phyloP scores from a whole-genome alignment of 37 sponge, comb jelly and placozoan genomes.

The Diacarnus erythraeanus region DNA sequence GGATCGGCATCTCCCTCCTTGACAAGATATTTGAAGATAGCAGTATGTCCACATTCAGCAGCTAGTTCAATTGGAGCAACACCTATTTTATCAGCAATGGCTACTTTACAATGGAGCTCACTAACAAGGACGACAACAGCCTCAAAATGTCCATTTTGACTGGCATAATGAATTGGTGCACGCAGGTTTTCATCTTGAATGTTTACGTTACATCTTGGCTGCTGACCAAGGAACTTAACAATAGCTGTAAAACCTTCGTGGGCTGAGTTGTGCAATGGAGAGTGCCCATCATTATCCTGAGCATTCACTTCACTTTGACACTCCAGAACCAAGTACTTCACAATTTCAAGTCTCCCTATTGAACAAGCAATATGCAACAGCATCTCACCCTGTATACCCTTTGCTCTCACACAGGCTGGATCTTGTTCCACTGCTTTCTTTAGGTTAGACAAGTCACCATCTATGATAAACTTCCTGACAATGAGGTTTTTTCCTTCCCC shows the following conservation, averaged over 20 bases:
- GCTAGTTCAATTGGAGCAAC: conserved; percentile 36
- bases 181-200: conserved; percentile 38
- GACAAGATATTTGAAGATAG: conserved; percentile 30
- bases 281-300: conserved; percentile 43
- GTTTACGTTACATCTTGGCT: conserved; percentile 20
- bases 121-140: conserved; percentile 24
- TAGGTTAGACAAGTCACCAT: conserved; percentile 36
- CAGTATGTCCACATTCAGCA: conserved; percentile 31
- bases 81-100: conserved; percentile 27
- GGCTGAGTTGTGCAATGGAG: conserved; percentile 38
- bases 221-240: conserved; percentile 17
- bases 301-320: conserved; percentile 6
- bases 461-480: not conserved
- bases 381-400: conserved; percentile 33
- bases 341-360: conserved; percentile 18
- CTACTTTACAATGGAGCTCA: conserved; percentile 10
- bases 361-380: conserved; percentile 44
- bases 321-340: conserved; percentile 31
- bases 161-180: conserved; percentile 38
- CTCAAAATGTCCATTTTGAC: conserved; percentile 48
- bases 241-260: conserved; percentile 37
- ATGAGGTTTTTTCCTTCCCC: not conserved
- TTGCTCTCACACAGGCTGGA: not conserved
- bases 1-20: conserved; percentile 7
- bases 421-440: not conserved